These are phyloP conservation scores for Tachuris rubrigastra DNA, from an alignment of 2,113 vertebrate species.

Conservation along the genomic window DNA sequence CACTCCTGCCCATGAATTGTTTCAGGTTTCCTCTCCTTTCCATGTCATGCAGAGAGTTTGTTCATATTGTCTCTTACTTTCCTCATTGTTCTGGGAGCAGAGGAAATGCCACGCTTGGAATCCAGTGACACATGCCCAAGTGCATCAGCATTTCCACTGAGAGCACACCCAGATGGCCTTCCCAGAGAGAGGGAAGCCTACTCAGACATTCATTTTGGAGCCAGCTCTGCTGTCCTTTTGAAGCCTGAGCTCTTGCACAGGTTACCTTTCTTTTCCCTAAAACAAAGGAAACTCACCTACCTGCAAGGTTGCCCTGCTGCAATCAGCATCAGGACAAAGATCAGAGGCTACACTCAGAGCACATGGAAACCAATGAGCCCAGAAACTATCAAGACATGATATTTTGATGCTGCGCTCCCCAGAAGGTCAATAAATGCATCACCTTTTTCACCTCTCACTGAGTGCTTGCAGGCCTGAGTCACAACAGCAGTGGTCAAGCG, in stretches of 20 bases:
- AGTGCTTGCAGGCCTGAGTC: not conserved
- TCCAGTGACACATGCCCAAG: not conserved
- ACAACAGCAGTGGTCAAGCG: not conserved
- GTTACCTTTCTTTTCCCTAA: not conserved
- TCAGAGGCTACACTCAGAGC: not conserved
- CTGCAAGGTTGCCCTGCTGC: not conserved
- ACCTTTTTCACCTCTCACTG: not conserved
- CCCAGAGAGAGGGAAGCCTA: not conserved
- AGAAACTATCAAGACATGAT: not conserved
- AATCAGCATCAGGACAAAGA: not conserved
- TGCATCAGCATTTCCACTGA: slow-evolving; percentile 30
- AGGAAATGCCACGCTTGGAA: slow-evolving; percentile 44
- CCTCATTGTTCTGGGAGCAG: slow-evolving; percentile 62
- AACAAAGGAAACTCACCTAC: not conserved
- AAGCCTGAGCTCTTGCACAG: not conserved
- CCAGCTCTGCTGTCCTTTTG: not conserved
- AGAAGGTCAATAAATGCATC: not conserved
- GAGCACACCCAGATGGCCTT: not conserved
- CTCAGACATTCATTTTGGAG: not conserved
- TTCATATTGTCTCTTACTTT: slow-evolving; percentile 66
- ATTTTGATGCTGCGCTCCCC: not conserved
- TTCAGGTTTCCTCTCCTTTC: slow-evolving; percentile 46
- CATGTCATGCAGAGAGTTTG: not conserved
- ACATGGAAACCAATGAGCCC: not conserved
- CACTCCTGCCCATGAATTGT: slow-evolving; percentile 21